These are phyloP conservation scores for Ceratothoa steindachneri DNA, from an alignment of 2,888 invertebrate genomes.

Conservation along the genomic window DNA sequence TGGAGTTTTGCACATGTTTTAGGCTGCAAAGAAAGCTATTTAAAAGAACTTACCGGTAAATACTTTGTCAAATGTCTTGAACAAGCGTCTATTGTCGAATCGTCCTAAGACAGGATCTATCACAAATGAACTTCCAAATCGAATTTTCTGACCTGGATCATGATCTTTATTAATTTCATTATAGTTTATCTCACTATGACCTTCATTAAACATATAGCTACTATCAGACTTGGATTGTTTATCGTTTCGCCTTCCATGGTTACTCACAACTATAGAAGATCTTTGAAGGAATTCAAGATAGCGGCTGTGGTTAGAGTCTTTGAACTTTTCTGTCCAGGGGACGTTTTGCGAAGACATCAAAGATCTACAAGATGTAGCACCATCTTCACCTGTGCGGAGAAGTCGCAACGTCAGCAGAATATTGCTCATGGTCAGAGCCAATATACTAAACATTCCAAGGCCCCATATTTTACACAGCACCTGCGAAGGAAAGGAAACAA, in stretches of 20 bases:
- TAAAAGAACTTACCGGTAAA: constrained; percentile 18
- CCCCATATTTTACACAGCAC: constrained; percentile 58
- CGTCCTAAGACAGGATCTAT: constrained; percentile 21
- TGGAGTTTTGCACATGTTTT: no score
- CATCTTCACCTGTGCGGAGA: constrained; percentile 52
- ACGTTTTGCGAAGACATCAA: not conserved
- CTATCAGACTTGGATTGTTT: not conserved
- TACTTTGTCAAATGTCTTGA: constrained; percentile 33
- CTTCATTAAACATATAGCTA: not conserved
- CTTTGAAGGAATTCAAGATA: constrained; percentile 32
- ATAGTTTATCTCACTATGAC: not conserved
- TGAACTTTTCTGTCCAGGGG: constrained; percentile 19
- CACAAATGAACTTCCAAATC: constrained; percentile 5
- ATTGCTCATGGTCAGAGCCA: constrained; percentile 65
- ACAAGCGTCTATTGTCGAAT: constrained; percentile 29
- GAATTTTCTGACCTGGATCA: not conserved
- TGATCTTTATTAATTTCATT: not conserved
- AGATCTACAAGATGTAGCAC: not conserved
- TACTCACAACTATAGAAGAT: not conserved
- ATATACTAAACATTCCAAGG: constrained; percentile 63
- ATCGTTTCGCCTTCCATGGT: not conserved
- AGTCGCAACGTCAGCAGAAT: constrained; percentile 61
- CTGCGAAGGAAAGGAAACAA: constrained; percentile 14
- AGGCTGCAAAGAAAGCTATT: no score
- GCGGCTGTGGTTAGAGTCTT: constrained; percentile 25